Evolutionary conservation across 2,797 vertebrate species (phyloP).

Genomic region (Hemitrygon akajei): DNA sequence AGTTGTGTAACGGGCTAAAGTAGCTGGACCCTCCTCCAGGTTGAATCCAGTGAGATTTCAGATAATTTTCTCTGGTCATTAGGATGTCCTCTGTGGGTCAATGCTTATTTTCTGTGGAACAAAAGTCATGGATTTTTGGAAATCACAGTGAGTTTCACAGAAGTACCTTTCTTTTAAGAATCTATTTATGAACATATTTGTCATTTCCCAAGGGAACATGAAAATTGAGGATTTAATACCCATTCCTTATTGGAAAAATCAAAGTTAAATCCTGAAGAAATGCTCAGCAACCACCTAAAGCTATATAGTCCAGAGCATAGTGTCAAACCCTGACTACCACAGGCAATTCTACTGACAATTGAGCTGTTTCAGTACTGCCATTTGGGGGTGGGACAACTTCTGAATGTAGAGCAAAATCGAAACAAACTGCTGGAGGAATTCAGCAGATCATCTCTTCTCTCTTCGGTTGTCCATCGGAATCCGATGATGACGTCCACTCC

Average conservation of each 20-base stretch:
- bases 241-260: neutral
- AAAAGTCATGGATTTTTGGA: too few species aligned
- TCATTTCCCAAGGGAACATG: neutral
- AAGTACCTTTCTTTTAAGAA: neutral
- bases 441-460: too few species aligned
- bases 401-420: too few species aligned
- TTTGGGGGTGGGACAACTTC: too few species aligned
- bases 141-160: too few species aligned
- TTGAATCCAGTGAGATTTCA: neutral
- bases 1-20: neutral
- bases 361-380: neutral
- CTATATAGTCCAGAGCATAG: neutral
- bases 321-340: neutral
- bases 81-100: too few species aligned
- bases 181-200: neutral
- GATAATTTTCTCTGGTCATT: too few species aligned
- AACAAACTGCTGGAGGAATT: too few species aligned
- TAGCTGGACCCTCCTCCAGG: neutral
- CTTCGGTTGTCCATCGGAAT: too few species aligned
- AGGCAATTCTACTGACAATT: neutral
- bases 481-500: too few species aligned
- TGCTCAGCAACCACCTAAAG: neutral
- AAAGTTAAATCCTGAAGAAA: conserved; percentile 3
- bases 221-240: neutral
- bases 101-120: too few species aligned